Evolutionary conservation across 1,140 invertebrate genomes (phyloP).

Genomic region (Macrosteles quadrilineatus): DNA sequence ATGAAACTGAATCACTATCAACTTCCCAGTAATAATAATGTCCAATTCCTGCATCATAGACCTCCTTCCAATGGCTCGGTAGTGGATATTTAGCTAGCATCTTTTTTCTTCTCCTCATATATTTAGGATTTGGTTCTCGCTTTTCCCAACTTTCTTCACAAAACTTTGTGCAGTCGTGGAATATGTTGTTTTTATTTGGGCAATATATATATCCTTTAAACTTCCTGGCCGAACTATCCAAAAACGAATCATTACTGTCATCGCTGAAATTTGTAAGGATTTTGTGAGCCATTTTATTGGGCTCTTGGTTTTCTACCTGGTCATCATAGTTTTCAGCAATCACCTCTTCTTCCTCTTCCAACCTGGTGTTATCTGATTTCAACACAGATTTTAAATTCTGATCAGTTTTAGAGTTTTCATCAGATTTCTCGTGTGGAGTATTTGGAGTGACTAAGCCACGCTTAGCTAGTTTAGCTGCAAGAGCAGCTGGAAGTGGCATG

Average conservation of each 20-base stretch:
- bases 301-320: constrained; percentile 34
- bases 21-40: constrained; percentile 96
- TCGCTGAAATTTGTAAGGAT: constrained; percentile 1
- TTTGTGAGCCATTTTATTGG: constrained; percentile 10
- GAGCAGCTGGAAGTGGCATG: constrained; percentile 86
- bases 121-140: constrained; percentile 72
- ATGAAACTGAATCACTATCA: constrained; percentile 88
- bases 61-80: constrained; percentile 89
- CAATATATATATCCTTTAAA: constrained; percentile 62
- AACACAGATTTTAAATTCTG: constrained; percentile 46
- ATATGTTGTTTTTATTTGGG: constrained; percentile 95
- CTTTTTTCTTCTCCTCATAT: constrained; percentile 71
- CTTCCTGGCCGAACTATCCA: constrained; percentile 28
- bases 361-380: constrained; percentile 9
- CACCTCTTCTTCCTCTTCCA: constrained; percentile 66
- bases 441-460: constrained; percentile 66
- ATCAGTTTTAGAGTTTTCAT: constrained; percentile 49
- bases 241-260: constrained; percentile 27
- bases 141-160: constrained; percentile 89
- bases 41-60: constrained; percentile 85
- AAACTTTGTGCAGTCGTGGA: constrained; percentile 87
- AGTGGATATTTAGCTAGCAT: constrained; percentile 89
- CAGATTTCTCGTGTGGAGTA: not conserved
- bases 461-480: constrained; percentile 83
- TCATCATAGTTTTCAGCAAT: constrained; percentile 87